Percentiles rank a stretch among this genome's conserved stretches.
These are phyloP conservation scores for Desmodus rotundus DNA, from an alignment of 2,113 vertebrate species.

Conservation along the genomic window DNA sequence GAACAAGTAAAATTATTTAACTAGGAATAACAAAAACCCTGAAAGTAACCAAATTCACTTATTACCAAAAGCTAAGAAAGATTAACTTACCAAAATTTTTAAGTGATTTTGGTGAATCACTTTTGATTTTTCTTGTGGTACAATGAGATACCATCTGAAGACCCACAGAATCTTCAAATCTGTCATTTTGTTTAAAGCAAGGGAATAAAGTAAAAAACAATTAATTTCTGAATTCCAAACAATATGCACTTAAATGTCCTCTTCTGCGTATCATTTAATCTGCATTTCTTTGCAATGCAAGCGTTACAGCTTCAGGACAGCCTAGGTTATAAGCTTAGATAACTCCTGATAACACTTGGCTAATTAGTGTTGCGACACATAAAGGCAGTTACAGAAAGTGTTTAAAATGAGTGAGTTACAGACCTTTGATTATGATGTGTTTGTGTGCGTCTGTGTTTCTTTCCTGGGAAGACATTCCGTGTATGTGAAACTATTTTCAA, in stretches of 20 bases:
- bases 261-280: background rate
- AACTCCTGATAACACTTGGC: background rate
- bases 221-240: background rate
- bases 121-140: slow-evolving; percentile 84
- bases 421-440: background rate
- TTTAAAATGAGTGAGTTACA: background rate
- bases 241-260: background rate
- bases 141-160: slow-evolving; percentile 86
- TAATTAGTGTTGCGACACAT: background rate
- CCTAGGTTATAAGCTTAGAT: background rate
- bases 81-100: slow-evolving; percentile 89
- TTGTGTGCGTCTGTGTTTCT: background rate
- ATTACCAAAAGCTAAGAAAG: background rate
- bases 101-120: slow-evolving; percentile 86
- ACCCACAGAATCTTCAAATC: slow-evolving; percentile 90
- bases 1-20: background rate
- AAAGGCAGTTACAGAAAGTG: background rate
- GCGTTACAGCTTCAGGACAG: background rate
- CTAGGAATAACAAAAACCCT: background rate
- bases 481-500: background rate
- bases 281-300: background rate
- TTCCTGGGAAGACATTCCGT: background rate
- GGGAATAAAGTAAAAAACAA: slow-evolving; percentile 21
- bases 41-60: background rate
- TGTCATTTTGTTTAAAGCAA: slow-evolving; percentile 73